phyloP scores from a whole-genome alignment of 2,797 vertebrate species.

The Ispidina lecontei region DNA sequence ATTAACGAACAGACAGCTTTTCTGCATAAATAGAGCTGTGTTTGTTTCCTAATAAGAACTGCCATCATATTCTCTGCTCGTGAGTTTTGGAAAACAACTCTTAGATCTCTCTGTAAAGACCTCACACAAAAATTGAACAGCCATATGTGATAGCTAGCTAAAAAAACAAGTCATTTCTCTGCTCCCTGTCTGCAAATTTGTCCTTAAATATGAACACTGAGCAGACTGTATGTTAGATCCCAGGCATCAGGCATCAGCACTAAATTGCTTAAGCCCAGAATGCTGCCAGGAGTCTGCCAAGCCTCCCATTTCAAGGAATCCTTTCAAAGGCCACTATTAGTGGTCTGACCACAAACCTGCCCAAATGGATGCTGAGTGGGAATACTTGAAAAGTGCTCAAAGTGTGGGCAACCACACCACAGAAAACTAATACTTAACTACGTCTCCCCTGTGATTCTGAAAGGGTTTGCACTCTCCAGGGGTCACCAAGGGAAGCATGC shows the following conservation, averaged over 20 bases:
- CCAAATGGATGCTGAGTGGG: neutral
- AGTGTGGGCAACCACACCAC: neutral
- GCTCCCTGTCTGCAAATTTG: constrained; percentile 36
- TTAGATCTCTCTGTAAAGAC: constrained; percentile 13
- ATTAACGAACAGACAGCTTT: constrained; percentile 26
- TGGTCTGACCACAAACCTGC: neutral
- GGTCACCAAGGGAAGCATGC: neutral
- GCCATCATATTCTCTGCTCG: constrained; percentile 21
- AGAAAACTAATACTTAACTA: neutral
- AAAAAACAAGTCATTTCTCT: constrained; percentile 32
- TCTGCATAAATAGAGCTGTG: constrained; percentile 37
- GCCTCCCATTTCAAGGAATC: neutral
- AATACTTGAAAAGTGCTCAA: neutral
- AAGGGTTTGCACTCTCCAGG: neutral
- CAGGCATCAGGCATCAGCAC: neutral
- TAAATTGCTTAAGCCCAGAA: neutral
- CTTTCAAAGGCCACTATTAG: neutral
- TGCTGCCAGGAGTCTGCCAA: neutral
- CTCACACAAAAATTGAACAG: constrained; percentile 32
- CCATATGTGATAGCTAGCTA: constrained; percentile 37
- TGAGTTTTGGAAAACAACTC: constrained; percentile 42
- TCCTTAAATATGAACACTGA: constrained; percentile 1
- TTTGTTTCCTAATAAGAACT: constrained; percentile 55
- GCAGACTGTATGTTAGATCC: constrained; percentile 10
- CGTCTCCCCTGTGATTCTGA: rapidly evolving